Percentiles rank a stretch among this genome's conserved stretches.
These are phyloP conservation scores for Tachuris rubrigastra DNA, from an alignment of 2,113 vertebrate genomes.

Conservation along the genomic window DNA sequence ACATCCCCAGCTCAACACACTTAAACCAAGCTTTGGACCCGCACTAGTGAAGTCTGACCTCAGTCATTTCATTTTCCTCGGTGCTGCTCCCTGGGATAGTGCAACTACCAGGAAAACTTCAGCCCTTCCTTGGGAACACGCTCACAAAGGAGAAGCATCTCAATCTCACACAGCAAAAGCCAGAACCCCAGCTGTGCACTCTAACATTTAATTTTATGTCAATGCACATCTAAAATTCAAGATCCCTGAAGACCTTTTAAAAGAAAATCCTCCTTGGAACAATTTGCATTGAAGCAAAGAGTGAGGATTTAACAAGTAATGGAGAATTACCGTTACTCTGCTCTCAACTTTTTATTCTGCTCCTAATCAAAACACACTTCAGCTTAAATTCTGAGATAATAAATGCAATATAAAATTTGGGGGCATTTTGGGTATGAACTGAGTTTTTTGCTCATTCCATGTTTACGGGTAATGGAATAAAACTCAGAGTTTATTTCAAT, in stretches of 20 bases:
- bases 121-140: not conserved
- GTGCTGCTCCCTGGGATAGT: not conserved
- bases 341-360: constrained; percentile 51
- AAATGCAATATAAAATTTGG: not conserved
- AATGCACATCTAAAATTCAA: constrained; percentile 54
- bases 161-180: not conserved
- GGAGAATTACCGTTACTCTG: constrained; percentile 24
- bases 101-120: not conserved
- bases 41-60: not conserved
- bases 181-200: constrained; percentile 55
- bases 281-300: constrained; percentile 61
- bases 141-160: not conserved
- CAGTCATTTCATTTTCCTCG: not conserved
- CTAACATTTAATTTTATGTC: constrained; percentile 46
- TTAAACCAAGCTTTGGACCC: not conserved
- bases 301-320: constrained; percentile 53
- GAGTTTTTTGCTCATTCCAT: not conserved
- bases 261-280: constrained; percentile 63
- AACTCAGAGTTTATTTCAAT: not conserved
- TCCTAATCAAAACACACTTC: constrained; percentile 58
- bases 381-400: not conserved
- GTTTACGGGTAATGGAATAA: not conserved
- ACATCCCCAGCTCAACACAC: not conserved
- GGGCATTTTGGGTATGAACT: not conserved
- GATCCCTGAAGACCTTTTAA: constrained; percentile 69